phyloP scores from a whole-genome alignment of 2,888 invertebrate genomes.

The Gymnoscelis rufifasciata region DNA sequence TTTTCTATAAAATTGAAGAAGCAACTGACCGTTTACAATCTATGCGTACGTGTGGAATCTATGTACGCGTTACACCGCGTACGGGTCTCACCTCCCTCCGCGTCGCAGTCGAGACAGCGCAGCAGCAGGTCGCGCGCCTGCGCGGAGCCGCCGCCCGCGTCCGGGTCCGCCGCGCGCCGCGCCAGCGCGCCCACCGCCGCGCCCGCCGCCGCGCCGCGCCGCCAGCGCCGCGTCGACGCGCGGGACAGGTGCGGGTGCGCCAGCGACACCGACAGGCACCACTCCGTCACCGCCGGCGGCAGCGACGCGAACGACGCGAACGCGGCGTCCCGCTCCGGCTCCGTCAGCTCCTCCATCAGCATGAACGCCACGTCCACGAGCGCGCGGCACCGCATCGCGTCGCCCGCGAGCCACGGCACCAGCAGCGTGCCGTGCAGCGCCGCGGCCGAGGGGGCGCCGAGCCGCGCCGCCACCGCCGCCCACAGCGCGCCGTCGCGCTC shows the following conservation, averaged over 20 bases:
- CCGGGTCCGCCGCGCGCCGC: constrained; percentile 21
- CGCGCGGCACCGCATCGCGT: constrained; percentile 70
- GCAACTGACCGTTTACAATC: too few species aligned
- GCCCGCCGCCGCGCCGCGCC: constrained; percentile 39
- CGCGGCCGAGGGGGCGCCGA: constrained; percentile 33
- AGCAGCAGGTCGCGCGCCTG: constrained; percentile 28
- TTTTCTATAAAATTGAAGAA: too few species aligned
- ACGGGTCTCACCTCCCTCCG: background rate
- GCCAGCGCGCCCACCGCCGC: constrained; percentile 24
- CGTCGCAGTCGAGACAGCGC: constrained; percentile 29
- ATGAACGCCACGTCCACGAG: constrained; percentile 82
- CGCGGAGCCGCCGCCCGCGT: background rate
- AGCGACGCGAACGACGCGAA: constrained; percentile 35
- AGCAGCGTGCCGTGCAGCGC: constrained; percentile 57
- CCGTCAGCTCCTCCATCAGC: constrained; percentile 74
- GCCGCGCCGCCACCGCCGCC: constrained; percentile 55
- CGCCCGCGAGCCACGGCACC: constrained; percentile 70
- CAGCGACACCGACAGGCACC: constrained; percentile 63
- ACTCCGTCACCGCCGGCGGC: constrained; percentile 41
- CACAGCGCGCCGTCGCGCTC: constrained; percentile 55
- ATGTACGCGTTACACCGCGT: too few species aligned
- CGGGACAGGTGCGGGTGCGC: constrained; percentile 59
- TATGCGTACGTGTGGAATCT: too few species aligned
- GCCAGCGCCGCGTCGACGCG: constrained; percentile 63
- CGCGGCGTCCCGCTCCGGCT: constrained; percentile 69